Conservation (phyloP, 2,113 vertebrate genomes). For the Tetraodon nigroviridis region DNA sequence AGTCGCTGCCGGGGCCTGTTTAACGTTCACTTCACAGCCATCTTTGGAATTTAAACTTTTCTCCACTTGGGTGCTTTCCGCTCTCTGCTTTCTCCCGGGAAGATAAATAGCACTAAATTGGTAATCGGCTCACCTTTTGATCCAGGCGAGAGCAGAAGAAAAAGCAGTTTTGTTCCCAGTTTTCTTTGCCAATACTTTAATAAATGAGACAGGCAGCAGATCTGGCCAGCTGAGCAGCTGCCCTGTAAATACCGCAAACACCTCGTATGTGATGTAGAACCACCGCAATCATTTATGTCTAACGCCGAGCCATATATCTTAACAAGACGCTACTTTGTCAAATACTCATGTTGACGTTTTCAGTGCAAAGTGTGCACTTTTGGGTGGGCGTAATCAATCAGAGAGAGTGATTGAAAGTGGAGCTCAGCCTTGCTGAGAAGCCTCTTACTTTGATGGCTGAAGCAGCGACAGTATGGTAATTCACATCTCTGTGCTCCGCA, state of each 20-base stretch:
- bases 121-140: constrained; percentile 13
- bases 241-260: constrained; percentile 23
- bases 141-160: constrained; percentile 1
- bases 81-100: constrained; percentile 16
- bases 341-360: constrained; percentile 61
- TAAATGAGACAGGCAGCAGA: constrained; percentile 3
- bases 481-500: constrained; percentile 46
- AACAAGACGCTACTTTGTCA: constrained; percentile 65
- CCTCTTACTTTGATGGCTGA: constrained; percentile 51
- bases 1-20: constrained; percentile 26
- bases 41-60: constrained; percentile 16
- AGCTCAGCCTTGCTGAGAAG: constrained; percentile 58
- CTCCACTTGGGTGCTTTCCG: constrained; percentile 25
- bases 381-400: constrained; percentile 59
- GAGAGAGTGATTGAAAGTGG: constrained; percentile 64
- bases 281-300: constrained; percentile 32
- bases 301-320: constrained; percentile 45
- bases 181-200: constrained; percentile 3
- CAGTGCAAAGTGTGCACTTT: constrained; percentile 63
- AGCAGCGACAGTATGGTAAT: constrained; percentile 51
- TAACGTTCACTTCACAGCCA: constrained; percentile 40
- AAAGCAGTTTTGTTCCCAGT: not conserved
- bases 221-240: constrained; percentile 3
- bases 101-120: constrained; percentile 8
- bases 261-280: not conserved